Conservation (phyloP, 1,140 invertebrate genomes). For the Zaprionus ghesquierei region DNA sequence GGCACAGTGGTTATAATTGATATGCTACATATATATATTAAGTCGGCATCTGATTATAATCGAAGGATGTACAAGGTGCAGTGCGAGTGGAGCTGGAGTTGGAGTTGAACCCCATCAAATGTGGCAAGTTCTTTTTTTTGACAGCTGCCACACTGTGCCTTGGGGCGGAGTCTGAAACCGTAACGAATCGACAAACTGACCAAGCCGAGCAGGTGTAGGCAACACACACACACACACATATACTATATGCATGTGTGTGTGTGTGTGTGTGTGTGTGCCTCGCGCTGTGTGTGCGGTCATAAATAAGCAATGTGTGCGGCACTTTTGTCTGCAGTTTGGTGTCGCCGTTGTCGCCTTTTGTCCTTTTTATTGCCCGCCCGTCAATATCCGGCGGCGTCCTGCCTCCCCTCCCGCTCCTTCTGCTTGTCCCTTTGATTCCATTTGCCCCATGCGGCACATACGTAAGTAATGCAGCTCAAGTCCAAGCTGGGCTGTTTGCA, state of each 20-base stretch:
- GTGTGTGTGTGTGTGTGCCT: neutral
- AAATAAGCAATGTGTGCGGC: constrained; percentile 29
- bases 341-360: constrained; percentile 38
- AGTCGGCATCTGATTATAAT: neutral
- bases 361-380: constrained; percentile 45
- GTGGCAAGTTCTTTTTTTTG: neutral
- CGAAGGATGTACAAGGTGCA: neutral
- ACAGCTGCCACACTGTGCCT: neutral
- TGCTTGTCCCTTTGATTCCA: constrained; percentile 30
- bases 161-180: neutral
- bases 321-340: constrained; percentile 33
- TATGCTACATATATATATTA: neutral
- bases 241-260: neutral
- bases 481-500: constrained; percentile 30
- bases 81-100: neutral
- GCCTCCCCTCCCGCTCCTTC: neutral
- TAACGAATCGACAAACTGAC: neutral
- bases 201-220: neutral
- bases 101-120: neutral
- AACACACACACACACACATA: neutral
- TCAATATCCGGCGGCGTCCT: constrained; percentile 34
- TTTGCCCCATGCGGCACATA: constrained; percentile 41
- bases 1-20: constrained; percentile 19
- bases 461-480: constrained; percentile 35
- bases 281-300: neutral